Evolutionary conservation across 2,888 invertebrate species (phyloP).

Genomic region (Antitype chi): DNA sequence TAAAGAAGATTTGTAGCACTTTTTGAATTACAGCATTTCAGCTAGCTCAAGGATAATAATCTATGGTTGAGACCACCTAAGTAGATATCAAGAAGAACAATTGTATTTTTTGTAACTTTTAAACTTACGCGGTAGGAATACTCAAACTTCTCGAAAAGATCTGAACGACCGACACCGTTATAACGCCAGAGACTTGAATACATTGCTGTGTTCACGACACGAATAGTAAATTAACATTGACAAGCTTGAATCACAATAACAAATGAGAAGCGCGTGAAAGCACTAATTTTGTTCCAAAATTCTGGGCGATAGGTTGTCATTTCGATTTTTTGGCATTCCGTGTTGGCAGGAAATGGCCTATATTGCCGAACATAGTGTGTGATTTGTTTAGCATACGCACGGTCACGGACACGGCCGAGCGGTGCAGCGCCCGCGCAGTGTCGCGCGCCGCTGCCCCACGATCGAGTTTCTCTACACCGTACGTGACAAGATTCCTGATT

Average conservation of each 20-base stretch:
- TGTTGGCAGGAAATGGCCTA: slow-evolving; percentile 82
- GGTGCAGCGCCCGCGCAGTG: slow-evolving; percentile 62
- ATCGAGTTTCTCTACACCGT: slow-evolving; percentile 78
- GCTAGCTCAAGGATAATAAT: not conserved
- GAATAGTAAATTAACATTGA: slow-evolving; percentile 58
- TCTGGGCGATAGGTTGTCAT: slow-evolving; percentile 67
- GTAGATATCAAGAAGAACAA: not conserved
- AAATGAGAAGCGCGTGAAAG: slow-evolving; percentile 62
- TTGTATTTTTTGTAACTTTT: not conserved
- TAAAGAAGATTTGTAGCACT: not conserved
- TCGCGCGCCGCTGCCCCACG: slow-evolving; percentile 62
- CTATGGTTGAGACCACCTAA: not conserved
- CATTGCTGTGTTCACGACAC: slow-evolving; percentile 40
- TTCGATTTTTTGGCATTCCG: slow-evolving; percentile 76
- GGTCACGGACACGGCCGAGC: slow-evolving; percentile 75
- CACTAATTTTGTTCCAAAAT: slow-evolving; percentile 65
- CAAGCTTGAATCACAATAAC: slow-evolving; percentile 38
- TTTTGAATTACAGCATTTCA: not conserved
- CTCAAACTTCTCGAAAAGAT: slow-evolving; percentile 15
- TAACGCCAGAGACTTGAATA: slow-evolving; percentile 39
- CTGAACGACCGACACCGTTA: slow-evolving; percentile 10
- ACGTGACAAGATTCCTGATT: slow-evolving; percentile 79
- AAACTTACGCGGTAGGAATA: not conserved
- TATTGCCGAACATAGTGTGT: slow-evolving; percentile 79
- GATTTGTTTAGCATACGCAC: slow-evolving; percentile 77